Percentiles rank a stretch among this genome's conserved stretches.
Evolutionary conservation across 2,888 invertebrate species (phyloP).

Genomic region (Embidobia sp.): DNA sequence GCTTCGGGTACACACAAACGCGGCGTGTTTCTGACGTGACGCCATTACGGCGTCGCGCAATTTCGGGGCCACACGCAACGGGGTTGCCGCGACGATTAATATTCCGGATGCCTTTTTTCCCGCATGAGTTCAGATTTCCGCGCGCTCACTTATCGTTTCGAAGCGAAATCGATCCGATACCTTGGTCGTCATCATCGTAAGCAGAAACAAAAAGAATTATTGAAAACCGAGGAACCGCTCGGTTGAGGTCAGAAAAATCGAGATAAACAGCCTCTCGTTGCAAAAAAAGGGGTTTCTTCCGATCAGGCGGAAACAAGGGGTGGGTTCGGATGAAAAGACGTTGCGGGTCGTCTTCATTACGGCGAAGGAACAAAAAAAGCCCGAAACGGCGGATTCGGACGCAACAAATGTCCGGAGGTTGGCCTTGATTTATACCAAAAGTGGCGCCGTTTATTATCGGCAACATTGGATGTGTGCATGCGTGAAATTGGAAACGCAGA

Average conservation of each 20-base stretch:
- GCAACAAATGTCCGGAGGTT: slow-evolving; percentile 54
- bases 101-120: slow-evolving; percentile 27
- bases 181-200: no score
- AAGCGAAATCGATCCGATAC: slow-evolving; percentile 8
- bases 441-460: slow-evolving; percentile 75
- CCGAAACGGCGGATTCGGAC: no score
- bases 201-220: no score
- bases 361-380: no score
- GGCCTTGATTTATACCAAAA: slow-evolving; percentile 78
- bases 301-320: no score
- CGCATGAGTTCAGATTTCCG: slow-evolving; percentile 26
- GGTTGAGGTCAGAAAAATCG: no score
- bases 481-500: slow-evolving; percentile 80
- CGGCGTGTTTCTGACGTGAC: slow-evolving; percentile 49
- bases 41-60: slow-evolving; percentile 36
- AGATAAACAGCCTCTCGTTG: no score
- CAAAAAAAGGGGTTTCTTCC: no score
- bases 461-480: slow-evolving; percentile 75
- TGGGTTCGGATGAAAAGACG: no score
- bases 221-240: no score
- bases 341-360: no score
- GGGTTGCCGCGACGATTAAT: slow-evolving; percentile 43
- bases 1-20: slow-evolving; percentile 38
- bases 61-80: slow-evolving; percentile 29
- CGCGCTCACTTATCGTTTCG: slow-evolving; percentile 4